These are phyloP conservation scores for Eremophila alpestris DNA, from an alignment of 2,797 vertebrate genomes.

Conservation along the genomic window DNA sequence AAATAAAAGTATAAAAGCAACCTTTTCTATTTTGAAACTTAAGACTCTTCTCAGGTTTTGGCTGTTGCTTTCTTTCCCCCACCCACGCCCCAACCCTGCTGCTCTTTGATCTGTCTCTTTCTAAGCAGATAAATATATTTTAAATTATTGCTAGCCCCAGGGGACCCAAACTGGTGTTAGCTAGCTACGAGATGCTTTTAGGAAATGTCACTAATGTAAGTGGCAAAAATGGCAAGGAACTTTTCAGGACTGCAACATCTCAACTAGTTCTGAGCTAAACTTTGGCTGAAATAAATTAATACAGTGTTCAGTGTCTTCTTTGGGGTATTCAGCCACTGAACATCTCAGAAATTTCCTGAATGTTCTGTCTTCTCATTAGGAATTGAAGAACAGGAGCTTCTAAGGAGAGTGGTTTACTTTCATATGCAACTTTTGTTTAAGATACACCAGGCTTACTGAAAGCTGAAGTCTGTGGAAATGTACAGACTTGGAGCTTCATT, in stretches of 20 bases:
- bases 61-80: not conserved
- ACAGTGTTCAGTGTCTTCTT: not conserved
- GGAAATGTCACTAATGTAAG: slow-evolving; percentile 4
- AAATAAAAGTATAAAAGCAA: not conserved
- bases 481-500: not conserved
- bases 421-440: not conserved
- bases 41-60: slow-evolving; percentile 10
- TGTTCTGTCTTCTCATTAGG: not conserved
- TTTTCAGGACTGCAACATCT: not conserved
- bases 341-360: not conserved
- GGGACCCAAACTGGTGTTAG: not conserved
- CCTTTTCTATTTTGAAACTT: slow-evolving; percentile 34
- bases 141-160: slow-evolving; percentile 38
- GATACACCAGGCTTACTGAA: not conserved
- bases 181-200: slow-evolving; percentile 4
- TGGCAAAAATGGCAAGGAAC: not conserved
- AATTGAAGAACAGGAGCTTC: not conserved
- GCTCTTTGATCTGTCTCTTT: slow-evolving; percentile 26
- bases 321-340: not conserved
- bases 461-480: not conserved
- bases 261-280: not conserved
- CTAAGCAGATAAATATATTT: slow-evolving; percentile 57
- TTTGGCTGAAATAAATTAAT: slow-evolving; percentile 7
- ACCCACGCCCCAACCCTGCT: not conserved
- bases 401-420: not conserved